phyloP scores from a whole-genome alignment of 2,797 vertebrate species.

The Lutjanus campechanus region DNA sequence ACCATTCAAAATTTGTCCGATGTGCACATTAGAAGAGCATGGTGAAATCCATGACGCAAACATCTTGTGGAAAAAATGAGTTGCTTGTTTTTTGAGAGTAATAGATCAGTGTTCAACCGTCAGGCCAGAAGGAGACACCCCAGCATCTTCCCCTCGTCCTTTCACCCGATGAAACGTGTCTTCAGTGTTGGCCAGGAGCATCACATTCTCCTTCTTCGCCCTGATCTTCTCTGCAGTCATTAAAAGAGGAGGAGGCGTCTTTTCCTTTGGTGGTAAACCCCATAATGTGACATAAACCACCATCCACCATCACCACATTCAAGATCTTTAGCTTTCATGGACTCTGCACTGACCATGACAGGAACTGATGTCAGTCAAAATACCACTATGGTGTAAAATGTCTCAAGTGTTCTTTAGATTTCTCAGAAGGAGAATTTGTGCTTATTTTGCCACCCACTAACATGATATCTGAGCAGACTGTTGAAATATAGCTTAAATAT shows the following conservation, averaged over 20 bases:
- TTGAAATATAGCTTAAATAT: background rate
- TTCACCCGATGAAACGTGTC: background rate
- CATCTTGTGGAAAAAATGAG: background rate
- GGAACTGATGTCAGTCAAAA: background rate
- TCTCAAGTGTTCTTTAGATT: background rate
- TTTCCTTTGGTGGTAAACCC: background rate
- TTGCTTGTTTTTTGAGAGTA: background rate
- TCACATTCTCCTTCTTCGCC: background rate
- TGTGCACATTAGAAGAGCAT: background rate
- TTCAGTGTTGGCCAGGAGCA: background rate
- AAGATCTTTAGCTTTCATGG: background rate
- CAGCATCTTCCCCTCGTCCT: background rate
- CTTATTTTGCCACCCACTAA: background rate
- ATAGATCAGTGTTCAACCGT: background rate
- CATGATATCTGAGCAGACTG: background rate
- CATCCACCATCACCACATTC: background rate
- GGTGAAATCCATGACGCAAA: background rate
- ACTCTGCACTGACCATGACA: background rate
- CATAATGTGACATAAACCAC: background rate
- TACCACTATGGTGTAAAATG: background rate
- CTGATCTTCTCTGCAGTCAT: background rate
- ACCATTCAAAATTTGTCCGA: background rate
- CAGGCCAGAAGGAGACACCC: background rate
- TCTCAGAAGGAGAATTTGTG: background rate
- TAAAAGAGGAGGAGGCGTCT: background rate